These are phyloP conservation scores for Bursaphelenchus okinawaensis DNA, from an alignment of 2,888 invertebrate genomes.

Conservation along the genomic window DNA sequence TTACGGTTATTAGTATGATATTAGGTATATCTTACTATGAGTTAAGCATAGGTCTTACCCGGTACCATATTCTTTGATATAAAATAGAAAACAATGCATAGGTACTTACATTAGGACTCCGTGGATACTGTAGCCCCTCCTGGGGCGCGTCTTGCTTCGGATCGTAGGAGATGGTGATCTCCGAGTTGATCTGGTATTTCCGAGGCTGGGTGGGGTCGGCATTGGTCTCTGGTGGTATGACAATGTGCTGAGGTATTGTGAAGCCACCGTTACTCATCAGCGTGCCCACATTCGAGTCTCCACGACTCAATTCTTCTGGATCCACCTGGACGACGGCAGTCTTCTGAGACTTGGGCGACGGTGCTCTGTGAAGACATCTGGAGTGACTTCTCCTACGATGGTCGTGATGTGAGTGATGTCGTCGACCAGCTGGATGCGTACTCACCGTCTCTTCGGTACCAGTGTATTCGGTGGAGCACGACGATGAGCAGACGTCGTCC, in stretches of 20 bases:
- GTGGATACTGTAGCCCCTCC: not conserved
- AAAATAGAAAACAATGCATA: too few relatives aligned
- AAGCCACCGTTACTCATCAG: conserved; percentile 2
- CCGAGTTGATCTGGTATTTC: conserved; percentile 54
- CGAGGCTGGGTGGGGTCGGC: conserved; percentile 42
- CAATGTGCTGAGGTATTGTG: conserved; percentile 45
- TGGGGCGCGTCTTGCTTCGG: conserved; percentile 21
- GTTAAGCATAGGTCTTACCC: too few relatives aligned
- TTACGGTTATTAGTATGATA: not conserved
- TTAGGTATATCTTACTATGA: too few relatives aligned
- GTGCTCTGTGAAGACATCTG: not conserved
- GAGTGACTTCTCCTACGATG: conserved; percentile 10
- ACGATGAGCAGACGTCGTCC: conserved; percentile 12
- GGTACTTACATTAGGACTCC: not conserved
- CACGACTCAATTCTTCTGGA: conserved; percentile 11
- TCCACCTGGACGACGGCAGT: conserved; percentile 24
- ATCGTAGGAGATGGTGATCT: conserved; percentile 56
- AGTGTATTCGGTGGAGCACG: conserved; percentile 18
- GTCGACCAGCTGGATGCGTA: conserved; percentile 17
- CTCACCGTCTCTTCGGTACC: conserved; percentile 23
- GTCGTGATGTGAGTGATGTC: conserved; percentile 17
- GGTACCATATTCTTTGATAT: too few relatives aligned
- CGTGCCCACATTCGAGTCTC: not conserved
- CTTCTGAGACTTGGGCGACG: not conserved
- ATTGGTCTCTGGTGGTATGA: conserved; percentile 36